A percentile compares a stretch with the other conserved stretches of the same genome.
phyloP scores from a whole-genome alignment of 1,140 invertebrate genomes.

The Dinoponera quadriceps region DNA sequence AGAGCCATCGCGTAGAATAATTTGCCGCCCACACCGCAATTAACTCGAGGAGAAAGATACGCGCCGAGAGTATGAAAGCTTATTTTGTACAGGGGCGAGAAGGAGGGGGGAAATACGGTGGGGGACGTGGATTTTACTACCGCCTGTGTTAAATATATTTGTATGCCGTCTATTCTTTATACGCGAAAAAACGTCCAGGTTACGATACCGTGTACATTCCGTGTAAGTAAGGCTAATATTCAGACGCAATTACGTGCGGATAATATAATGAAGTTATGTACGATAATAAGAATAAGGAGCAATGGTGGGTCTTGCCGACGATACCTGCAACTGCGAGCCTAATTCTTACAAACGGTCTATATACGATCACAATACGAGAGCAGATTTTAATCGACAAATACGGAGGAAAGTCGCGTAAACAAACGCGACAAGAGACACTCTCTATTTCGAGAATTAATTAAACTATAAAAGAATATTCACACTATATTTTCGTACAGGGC shows the following conservation, averaged over 20 bases:
- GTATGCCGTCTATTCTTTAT: slow-evolving; percentile 37
- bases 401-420: slow-evolving; percentile 4
- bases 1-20: slow-evolving; percentile 20
- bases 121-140: neutral
- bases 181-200: slow-evolving; percentile 11
- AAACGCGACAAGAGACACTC: neutral
- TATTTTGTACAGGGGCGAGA: slow-evolving; percentile 17
- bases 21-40: neutral
- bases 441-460: slow-evolving; percentile 14
- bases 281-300: slow-evolving; percentile 33
- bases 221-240: slow-evolving; percentile 25
- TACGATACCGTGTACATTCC: slow-evolving; percentile 11
- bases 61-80: slow-evolving; percentile 8
- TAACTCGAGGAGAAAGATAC: slow-evolving; percentile 8
- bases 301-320: slow-evolving; percentile 5
- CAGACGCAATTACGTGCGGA: neutral
- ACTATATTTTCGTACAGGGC: slow-evolving; percentile 47
- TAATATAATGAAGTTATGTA: neutral
- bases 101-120: neutral
- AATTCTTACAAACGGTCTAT: slow-evolving; percentile 17
- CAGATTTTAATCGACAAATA: slow-evolving; percentile 32
- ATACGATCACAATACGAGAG: neutral
- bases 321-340: slow-evolving; percentile 21
- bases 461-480: slow-evolving; percentile 30
- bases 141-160: slow-evolving; percentile 33